These are phyloP conservation scores for Zophobas atratus DNA, from an alignment of 1,140 invertebrate species.

Conservation along the genomic window DNA sequence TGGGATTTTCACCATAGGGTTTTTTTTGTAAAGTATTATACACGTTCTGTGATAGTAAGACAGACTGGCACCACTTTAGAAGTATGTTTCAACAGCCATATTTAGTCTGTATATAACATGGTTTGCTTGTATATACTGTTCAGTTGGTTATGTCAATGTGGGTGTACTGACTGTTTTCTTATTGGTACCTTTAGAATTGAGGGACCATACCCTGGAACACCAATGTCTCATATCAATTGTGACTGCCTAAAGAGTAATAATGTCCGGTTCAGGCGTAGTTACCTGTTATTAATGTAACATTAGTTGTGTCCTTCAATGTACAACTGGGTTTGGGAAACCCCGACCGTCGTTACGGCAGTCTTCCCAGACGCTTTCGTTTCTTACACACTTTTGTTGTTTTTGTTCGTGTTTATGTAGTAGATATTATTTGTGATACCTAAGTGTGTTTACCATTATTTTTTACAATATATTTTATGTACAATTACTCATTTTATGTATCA, in stretches of 20 bases:
- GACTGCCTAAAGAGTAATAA: slow-evolving; percentile 47
- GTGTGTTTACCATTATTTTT: slow-evolving; percentile 47
- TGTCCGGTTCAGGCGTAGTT: slow-evolving; percentile 41
- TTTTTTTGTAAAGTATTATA: slow-evolving; percentile 55
- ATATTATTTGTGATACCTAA: slow-evolving; percentile 44
- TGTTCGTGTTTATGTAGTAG: slow-evolving; percentile 14
- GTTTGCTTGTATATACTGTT: slow-evolving; percentile 10
- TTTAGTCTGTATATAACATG: slow-evolving; percentile 35
- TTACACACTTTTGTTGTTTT: slow-evolving; percentile 33
- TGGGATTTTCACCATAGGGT: neutral
- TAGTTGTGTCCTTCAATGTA: slow-evolving; percentile 40
- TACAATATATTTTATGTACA: slow-evolving; percentile 48
- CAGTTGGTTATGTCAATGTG: slow-evolving; percentile 21
- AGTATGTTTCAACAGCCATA: slow-evolving; percentile 49
- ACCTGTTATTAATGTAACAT: slow-evolving; percentile 40
- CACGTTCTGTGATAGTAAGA: slow-evolving; percentile 62
- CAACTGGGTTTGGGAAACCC: neutral
- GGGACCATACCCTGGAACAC: slow-evolving; percentile 54
- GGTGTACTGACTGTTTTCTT: slow-evolving; percentile 25
- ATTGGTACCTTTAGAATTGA: slow-evolving; percentile 49
- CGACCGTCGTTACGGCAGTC: no score
- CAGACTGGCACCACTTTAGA: slow-evolving; percentile 61
- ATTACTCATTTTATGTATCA: slow-evolving; percentile 42
- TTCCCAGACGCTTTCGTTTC: neutral
- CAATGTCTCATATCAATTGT: slow-evolving; percentile 55